Base-by-base conservation (phyloP, 2,113 vertebrate species). In the Hiodon tergisus region DNA sequence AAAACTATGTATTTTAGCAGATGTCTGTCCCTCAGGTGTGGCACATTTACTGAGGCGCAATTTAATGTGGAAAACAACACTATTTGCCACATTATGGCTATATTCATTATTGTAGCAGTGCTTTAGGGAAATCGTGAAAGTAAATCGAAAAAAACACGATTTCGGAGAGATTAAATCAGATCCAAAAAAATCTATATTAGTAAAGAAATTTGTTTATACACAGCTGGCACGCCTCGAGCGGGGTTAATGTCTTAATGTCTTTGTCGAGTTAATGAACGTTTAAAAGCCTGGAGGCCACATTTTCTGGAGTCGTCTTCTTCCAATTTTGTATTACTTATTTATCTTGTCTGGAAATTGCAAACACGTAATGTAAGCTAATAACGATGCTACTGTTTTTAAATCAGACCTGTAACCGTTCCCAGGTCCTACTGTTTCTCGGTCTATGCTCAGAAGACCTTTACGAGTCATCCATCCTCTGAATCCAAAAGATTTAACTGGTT, bases 301-400 rank as follows among this genome's bases (percentile, higher is more conserved):
- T 66, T 17, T 8, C 31, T 11, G 6, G 31, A 66, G 46, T 10
- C 31, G 88, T 84, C 83, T 87, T 85, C 84, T 84, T 53, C 69
- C 80, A 76, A 82, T 76, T 78, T 82, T 82, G 81, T 86, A 86
- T 83, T 73, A 82, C 79, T 82, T 84, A 85, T 89, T 87, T 86
- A 88, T 84, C 79, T 76, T 82, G 81, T 81, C 81, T 83, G 83
- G 78, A 84, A 86, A 88, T 87, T 81, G 85, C 84, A 84, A 61
- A 77, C 82, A 80, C 74, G 79, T 81, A 81, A 78, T 85, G 84
- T 86, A 87, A 89, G 87, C 82, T 87, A 88, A 88, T 88, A 83
- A 86, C 78, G 31, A 31, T 31, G 31, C 31, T 31, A 31, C 31
- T 31, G 31, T 31, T 31, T 31, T 31, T 1, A 31, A 31, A 31